A percentile compares a stretch with the other conserved stretches of the same genome.
phyloP scores from a whole-genome alignment of 2,888 invertebrate genomes.

The Tineola bisselliella region DNA sequence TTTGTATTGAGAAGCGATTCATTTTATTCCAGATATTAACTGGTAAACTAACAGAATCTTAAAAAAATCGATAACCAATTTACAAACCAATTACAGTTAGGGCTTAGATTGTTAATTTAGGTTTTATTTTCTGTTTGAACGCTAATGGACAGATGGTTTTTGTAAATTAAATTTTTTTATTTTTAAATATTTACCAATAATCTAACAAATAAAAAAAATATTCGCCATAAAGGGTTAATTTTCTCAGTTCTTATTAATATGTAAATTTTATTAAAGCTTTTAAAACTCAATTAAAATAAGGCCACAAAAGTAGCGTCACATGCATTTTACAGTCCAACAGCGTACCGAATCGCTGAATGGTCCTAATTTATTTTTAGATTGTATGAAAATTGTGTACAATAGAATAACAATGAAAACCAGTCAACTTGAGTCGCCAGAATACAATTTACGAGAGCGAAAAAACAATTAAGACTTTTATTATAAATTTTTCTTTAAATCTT shows the following conservation, averaged over 20 bases:
- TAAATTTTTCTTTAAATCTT: too few species aligned
- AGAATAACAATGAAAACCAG: conserved; percentile 2
- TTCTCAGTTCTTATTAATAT: neutral
- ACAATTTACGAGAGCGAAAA: neutral
- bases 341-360: conserved; percentile 31
- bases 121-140: too few species aligned
- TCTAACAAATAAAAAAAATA: too few species aligned
- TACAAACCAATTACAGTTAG: neutral
- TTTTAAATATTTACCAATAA: too few species aligned
- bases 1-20: neutral
- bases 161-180: too few species aligned
- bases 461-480: conserved; percentile 1
- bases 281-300: conserved; percentile 7
- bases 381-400: conserved; percentile 1
- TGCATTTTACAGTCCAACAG: conserved; percentile 46
- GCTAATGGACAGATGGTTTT: too few species aligned
- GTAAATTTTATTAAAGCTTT: neutral
- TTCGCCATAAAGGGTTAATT: neutral
- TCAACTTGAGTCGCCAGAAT: neutral
- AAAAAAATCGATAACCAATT: neutral
- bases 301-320: conserved; percentile 27
- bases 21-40: neutral
- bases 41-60: neutral
- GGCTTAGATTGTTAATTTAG: neutral
- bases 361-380: conserved; percentile 10